phyloP scores from a whole-genome alignment of 2,797 vertebrate species.

The Spinus olivaceus region DNA sequence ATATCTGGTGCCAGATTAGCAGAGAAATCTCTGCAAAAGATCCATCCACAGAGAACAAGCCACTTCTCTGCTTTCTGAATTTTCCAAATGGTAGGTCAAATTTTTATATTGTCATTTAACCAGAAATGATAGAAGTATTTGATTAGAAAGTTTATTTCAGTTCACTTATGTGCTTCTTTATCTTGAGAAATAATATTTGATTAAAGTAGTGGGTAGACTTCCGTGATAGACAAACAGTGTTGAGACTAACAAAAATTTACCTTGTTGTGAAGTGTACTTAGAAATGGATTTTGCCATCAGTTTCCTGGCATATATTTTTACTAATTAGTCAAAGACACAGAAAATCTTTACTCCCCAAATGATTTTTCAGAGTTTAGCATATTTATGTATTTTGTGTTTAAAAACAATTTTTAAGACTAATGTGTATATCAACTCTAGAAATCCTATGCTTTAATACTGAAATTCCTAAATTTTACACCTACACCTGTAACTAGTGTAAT shows the following conservation, averaged over 20 bases:
- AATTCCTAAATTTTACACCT: neutral
- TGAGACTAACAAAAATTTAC: neutral
- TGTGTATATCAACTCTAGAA: neutral
- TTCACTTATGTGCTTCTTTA: neutral
- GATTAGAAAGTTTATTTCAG: neutral
- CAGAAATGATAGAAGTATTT: neutral
- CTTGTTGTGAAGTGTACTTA: neutral
- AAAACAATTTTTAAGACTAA: neutral
- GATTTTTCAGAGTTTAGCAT: neutral
- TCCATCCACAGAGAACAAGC: neutral
- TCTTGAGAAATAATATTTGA: neutral
- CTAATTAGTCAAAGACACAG: neutral
- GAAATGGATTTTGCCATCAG: neutral
- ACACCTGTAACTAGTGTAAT: neutral
- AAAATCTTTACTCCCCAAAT: neutral
- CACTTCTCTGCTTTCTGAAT: neutral
- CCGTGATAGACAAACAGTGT: neutral
- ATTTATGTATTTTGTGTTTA: neutral
- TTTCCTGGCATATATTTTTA: neutral
- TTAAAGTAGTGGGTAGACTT: neutral
- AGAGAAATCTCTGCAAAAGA: neutral
- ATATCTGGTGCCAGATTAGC: neutral
- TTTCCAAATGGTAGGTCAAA: constrained; percentile 24
- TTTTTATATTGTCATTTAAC: neutral
- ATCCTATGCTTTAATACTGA: neutral